phyloP scores from a whole-genome alignment of 2,113 vertebrate species.

The Passer montanus region DNA sequence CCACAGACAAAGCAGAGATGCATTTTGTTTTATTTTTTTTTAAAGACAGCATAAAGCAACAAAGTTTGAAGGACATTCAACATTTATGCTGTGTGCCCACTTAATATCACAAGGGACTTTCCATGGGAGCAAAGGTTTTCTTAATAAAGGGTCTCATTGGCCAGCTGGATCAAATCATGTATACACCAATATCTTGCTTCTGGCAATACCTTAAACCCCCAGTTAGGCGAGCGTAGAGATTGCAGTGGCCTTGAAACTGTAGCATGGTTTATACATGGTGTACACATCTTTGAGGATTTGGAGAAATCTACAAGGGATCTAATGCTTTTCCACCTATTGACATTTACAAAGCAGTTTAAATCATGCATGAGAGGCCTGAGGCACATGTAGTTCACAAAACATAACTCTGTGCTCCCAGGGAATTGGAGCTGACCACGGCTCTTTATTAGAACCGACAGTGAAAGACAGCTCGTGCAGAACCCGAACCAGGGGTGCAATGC shows the following conservation, averaged over 20 bases:
- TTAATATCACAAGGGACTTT: slow-evolving; percentile 47
- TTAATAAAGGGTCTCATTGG: slow-evolving; percentile 75
- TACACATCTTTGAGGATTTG: slow-evolving; percentile 79
- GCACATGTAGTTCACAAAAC: slow-evolving; percentile 82
- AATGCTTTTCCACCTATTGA: slow-evolving; percentile 86
- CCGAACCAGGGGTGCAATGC: slow-evolving; percentile 70
- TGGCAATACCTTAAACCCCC: slow-evolving; percentile 80
- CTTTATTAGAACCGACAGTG: slow-evolving; percentile 88
- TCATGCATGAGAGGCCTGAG: slow-evolving; percentile 88
- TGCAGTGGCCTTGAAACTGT: slow-evolving; percentile 79
- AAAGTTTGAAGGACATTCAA: slow-evolving; percentile 74
- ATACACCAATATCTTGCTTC: slow-evolving; percentile 77
- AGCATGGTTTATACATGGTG: slow-evolving; percentile 75
- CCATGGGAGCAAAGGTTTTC: slow-evolving; percentile 66
- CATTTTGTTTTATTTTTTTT: background rate
- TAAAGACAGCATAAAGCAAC: slow-evolving; percentile 57
- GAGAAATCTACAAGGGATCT: slow-evolving; percentile 82
- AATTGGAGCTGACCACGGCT: slow-evolving; percentile 81
- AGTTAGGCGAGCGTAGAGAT: slow-evolving; percentile 79
- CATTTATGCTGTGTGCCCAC: slow-evolving; percentile 65
- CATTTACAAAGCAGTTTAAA: slow-evolving; percentile 91
- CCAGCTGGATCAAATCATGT: slow-evolving; percentile 72
- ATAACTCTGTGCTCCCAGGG: slow-evolving; percentile 74
- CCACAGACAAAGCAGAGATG: slow-evolving; percentile 3
- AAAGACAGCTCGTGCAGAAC: slow-evolving; percentile 78